Evolutionary conservation across 2,888 invertebrate genomes (phyloP), one percentile per base, ranked within the genome.

Genomic region (Dermolepida albohirtum): DNA sequence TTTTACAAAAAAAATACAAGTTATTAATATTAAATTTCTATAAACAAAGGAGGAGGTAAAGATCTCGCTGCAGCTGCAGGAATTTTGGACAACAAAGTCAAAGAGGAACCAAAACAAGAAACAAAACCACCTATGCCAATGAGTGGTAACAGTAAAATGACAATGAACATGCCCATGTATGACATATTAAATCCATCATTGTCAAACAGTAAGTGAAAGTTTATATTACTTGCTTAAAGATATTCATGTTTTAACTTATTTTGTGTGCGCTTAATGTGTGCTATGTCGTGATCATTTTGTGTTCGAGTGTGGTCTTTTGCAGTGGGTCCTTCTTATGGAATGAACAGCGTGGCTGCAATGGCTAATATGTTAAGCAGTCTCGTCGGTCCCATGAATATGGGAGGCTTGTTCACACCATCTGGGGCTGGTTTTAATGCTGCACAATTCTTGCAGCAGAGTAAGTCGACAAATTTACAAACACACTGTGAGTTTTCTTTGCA

Each of bases 371-470:
- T 83, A 75, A 82, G 79, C 82, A 82, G 82, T 78, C 75, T 85
- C 71, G 82, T 82, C 27, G 82, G 79, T 66, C 81, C 82, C 67
- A 81, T 82, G 80, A 81, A 79, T 72, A 78, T 82, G 78, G 80
- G 80, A 70, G 78, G 77, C 50, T 79, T 81, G 78, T 79, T 79
- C 65, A 76, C 79, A 67, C 75, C 79, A 67, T 71, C 75, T 67
- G 73, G 76, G 51, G 63, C 84, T 78, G 88, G 87, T 62, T 89
- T 87, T 85, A 90, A 87, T 87, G 90, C 92, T 79, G 91, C 92
- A 82, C 91, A 93, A 80, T 88, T 93, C 82, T 87, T 94, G 85
- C 92, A 93, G 84, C 93, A 93, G 88, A 92, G 93, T 93, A 90
- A 92, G 92, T 91, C 77, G 51, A 67, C 22, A 49, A 63, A 40